Conservation (phyloP, 1,140 invertebrate genomes). For the Ceratina australensis region DNA sequence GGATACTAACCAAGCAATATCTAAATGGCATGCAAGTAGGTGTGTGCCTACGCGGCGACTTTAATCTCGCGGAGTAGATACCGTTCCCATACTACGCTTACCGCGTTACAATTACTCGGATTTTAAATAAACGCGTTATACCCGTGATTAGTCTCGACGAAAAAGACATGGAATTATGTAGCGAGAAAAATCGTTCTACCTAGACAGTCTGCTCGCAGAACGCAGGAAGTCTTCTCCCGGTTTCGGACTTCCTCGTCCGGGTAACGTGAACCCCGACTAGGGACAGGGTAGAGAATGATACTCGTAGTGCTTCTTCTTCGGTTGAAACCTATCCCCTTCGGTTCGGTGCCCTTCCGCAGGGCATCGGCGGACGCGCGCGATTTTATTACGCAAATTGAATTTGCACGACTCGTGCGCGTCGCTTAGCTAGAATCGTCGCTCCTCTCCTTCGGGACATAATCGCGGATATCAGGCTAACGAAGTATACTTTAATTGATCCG, state of each 20-base stretch:
- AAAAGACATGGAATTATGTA: no score
- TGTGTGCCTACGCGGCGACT: neutral
- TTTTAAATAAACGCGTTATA: no score
- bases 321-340: constrained; percentile 27
- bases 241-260: constrained; percentile 40
- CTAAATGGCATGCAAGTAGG: constrained; percentile 9
- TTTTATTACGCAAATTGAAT: constrained; percentile 66
- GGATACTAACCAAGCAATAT: constrained; percentile 31
- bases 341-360: constrained; percentile 1
- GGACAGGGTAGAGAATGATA: constrained; percentile 32
- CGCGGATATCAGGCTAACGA: constrained; percentile 46
- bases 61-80: constrained; percentile 39
- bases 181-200: no score
- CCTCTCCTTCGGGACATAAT: constrained; percentile 50
- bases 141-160: no score
- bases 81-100: constrained; percentile 6
- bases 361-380: constrained; percentile 37
- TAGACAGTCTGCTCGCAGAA: constrained; percentile 46
- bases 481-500: constrained; percentile 55
- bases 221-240: constrained; percentile 59
- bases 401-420: constrained; percentile 41
- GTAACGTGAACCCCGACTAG: constrained; percentile 54
- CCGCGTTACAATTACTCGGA: constrained; percentile 15
- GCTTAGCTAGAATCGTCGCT: neutral
- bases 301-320: constrained; percentile 55